Conservation (phyloP, 2,113 vertebrate genomes). For the Alligator mississippiensis region DNA sequence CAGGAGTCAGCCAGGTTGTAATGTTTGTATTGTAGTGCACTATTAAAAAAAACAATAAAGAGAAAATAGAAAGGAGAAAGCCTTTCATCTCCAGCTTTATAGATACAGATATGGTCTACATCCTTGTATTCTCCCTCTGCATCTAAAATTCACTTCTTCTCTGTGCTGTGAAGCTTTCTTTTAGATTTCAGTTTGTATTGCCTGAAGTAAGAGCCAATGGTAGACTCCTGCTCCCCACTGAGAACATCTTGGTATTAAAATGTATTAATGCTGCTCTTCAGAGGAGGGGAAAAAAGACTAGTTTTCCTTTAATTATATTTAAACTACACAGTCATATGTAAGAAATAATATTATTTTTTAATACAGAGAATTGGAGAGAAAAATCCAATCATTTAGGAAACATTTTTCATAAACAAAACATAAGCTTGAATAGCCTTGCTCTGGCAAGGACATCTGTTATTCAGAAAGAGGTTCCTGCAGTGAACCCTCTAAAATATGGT, state of each 20-base stretch:
- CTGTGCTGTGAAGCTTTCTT: conserved; percentile 61
- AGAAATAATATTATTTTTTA: neutral
- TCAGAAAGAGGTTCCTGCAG: conserved; percentile 28
- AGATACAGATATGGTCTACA: conserved; percentile 73
- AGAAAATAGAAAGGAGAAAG: conserved; percentile 67
- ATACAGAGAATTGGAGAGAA: neutral
- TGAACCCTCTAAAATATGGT: conserved; percentile 10
- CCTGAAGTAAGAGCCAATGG: conserved; percentile 77
- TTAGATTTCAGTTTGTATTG: conserved; percentile 74
- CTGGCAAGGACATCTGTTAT: conserved; percentile 47
- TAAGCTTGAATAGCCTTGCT: conserved; percentile 51
- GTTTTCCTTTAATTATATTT: conserved; percentile 74
- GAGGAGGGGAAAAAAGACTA: conserved; percentile 35
- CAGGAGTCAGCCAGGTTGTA: conserved; percentile 76
- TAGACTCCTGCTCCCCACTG: conserved; percentile 74
- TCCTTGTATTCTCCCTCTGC: conserved; percentile 59
- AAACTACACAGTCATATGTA: conserved; percentile 26
- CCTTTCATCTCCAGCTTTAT: conserved; percentile 71
- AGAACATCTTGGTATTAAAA: conserved; percentile 80
- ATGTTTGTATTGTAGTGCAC: conserved; percentile 73
- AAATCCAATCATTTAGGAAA: conserved; percentile 17
- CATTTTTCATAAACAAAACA: conserved; percentile 62
- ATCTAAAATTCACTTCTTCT: conserved; percentile 54
- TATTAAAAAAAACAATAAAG: conserved; percentile 72
- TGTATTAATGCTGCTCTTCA: conserved; percentile 76